Evolutionary conservation across 2,888 invertebrate species (phyloP).

Genomic region (Idaea dimidiata): DNA sequence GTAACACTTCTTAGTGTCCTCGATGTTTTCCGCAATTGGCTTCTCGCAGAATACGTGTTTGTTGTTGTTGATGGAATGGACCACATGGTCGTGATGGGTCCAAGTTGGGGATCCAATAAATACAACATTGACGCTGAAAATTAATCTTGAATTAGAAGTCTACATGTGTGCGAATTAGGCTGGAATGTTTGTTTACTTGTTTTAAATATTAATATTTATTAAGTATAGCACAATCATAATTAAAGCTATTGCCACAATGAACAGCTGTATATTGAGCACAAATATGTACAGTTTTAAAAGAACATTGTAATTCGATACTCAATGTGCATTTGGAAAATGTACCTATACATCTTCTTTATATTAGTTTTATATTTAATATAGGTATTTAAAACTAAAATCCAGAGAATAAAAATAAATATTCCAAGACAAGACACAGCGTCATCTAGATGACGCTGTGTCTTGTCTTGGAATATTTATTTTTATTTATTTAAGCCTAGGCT

Average conservation of each 20-base stretch:
- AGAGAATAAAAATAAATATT: no score
- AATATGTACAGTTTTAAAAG: not conserved
- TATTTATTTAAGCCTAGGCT: no score
- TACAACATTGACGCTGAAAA: conserved; percentile 50
- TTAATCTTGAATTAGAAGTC: not conserved
- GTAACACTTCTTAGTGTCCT: conserved; percentile 79
- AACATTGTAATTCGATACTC: not conserved
- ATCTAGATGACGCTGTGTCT: no score
- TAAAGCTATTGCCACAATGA: conserved; percentile 8
- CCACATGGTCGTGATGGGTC: conserved; percentile 80
- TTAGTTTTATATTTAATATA: no score
- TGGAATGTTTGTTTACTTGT: not conserved
- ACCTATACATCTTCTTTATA: no score
- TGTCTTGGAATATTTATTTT: no score
- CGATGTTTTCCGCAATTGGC: conserved; percentile 81
- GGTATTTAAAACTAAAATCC: no score
- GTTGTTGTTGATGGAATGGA: conserved; percentile 71
- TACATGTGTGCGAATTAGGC: not conserved
- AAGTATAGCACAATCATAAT: conserved; percentile 7
- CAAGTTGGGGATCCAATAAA: conserved; percentile 81
- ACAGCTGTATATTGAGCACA: not conserved
- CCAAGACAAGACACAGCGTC: no score
- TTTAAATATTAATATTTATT: conserved; percentile 1
- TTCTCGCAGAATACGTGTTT: conserved; percentile 87
- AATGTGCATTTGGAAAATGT: not conserved